Evolutionary conservation across 2,888 invertebrate genomes (phyloP).

Genomic region (Pachymerium ferrugineum): DNA sequence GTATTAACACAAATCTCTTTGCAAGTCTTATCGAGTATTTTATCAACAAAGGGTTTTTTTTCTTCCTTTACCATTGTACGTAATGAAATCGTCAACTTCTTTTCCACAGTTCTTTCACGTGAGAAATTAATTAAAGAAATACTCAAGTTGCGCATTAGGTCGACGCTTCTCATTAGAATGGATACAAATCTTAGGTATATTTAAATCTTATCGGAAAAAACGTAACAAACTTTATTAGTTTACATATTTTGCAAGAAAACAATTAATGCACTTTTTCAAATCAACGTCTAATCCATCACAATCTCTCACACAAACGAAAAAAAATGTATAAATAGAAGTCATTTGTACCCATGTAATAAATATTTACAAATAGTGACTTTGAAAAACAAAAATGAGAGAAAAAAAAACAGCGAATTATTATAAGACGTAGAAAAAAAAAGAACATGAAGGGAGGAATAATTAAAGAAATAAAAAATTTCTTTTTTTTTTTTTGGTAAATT

Average conservation of each 20-base stretch:
- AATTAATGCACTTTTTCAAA: not conserved
- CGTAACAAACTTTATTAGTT: not conserved
- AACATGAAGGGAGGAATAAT: no score
- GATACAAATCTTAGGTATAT: not conserved
- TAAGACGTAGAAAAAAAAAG: no score
- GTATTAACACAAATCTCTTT: not conserved
- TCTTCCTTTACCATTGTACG: not conserved
- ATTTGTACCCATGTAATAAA: no score
- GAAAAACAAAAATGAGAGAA: no score
- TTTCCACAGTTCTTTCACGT: not conserved
- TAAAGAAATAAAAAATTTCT: no score
- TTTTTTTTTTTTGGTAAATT: no score
- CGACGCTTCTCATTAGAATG: not conserved
- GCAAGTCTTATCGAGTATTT: not conserved
- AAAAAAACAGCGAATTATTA: no score
- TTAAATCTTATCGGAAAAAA: not conserved
- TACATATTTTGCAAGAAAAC: not conserved
- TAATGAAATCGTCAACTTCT: not conserved
- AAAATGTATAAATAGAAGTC: not conserved
- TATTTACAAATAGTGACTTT: no score
- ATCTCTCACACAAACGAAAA: not conserved
- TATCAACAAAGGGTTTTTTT: not conserved
- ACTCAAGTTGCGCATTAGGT: not conserved
- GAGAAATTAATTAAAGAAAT: not conserved
- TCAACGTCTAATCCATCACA: not conserved